Conservation (phyloP, 1,140 invertebrate species). For the Zaprionus taronus region DNA sequence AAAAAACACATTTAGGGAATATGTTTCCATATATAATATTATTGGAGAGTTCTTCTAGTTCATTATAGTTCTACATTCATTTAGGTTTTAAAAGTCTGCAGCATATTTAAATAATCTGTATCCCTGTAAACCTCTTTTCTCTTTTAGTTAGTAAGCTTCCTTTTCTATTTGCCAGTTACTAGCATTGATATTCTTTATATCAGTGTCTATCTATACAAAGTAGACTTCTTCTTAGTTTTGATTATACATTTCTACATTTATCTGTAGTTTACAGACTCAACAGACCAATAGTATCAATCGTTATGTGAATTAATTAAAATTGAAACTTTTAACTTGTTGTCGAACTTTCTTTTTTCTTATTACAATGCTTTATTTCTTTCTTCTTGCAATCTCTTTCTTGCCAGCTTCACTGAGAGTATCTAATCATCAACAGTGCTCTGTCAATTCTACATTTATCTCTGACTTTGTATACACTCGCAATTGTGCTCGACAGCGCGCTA, state of each 20-base stretch:
- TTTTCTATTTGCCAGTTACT: too few species aligned
- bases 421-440: constrained; percentile 1
- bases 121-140: too few species aligned
- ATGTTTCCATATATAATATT: neutral
- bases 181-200: too few species aligned
- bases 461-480: constrained; percentile 13
- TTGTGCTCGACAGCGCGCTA: constrained; percentile 26
- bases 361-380: neutral
- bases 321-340: neutral
- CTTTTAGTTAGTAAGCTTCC: too few species aligned
- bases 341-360: neutral
- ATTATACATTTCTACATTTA: neutral
- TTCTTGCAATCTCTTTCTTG: neutral
- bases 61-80: neutral
- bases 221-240: too few species aligned
- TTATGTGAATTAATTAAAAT: neutral
- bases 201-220: too few species aligned
- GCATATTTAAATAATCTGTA: neutral
- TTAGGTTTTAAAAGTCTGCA: neutral
- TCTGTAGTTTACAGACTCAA: neutral
- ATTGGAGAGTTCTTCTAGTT: neutral
- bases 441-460: constrained; percentile 18
- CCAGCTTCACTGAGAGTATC: neutral
- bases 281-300: fast-evolving
- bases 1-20: neutral